Percentiles rank a stretch among this genome's conserved stretches.
Conservation (phyloP, 2,888 invertebrate genomes). For the Meteorus cinctellus region DNA sequence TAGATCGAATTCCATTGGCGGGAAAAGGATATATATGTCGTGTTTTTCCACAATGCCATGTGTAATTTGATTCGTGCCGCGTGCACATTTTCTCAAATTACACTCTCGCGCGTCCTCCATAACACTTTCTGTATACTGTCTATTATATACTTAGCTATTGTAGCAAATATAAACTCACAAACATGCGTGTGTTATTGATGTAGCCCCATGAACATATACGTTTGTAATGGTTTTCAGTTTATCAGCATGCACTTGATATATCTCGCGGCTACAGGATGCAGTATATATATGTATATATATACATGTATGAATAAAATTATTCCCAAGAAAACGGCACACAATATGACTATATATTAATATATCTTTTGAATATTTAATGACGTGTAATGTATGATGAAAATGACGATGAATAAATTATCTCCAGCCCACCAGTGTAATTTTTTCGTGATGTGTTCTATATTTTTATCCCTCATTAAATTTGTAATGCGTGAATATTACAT, state of each 20-base stretch:
- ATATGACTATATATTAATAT: no score
- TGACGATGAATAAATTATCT: no score
- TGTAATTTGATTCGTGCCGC: constrained; percentile 4
- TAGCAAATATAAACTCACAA: background rate
- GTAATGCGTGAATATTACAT: background rate
- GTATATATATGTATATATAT: no score
- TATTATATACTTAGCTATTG: no score
- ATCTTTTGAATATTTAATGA: no score
- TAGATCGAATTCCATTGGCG: background rate
- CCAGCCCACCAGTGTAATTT: background rate
- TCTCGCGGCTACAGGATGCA: background rate
- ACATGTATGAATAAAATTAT: no score
- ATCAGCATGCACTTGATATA: background rate
- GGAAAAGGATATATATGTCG: background rate
- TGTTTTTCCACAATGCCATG: background rate
- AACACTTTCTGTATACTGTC: background rate
- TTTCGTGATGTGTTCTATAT: background rate
- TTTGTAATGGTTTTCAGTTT: background rate
- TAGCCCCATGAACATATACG: background rate
- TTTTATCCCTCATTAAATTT: background rate
- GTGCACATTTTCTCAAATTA: background rate
- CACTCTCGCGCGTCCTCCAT: background rate
- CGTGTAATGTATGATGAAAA: no score
- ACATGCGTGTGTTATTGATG: background rate
- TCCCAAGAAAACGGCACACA: no score